A percentile compares a stretch with the other conserved stretches of the same genome.
These are phyloP conservation scores for Tor tambroides DNA, from an alignment of 2,113 vertebrate species.

Conservation along the genomic window DNA sequence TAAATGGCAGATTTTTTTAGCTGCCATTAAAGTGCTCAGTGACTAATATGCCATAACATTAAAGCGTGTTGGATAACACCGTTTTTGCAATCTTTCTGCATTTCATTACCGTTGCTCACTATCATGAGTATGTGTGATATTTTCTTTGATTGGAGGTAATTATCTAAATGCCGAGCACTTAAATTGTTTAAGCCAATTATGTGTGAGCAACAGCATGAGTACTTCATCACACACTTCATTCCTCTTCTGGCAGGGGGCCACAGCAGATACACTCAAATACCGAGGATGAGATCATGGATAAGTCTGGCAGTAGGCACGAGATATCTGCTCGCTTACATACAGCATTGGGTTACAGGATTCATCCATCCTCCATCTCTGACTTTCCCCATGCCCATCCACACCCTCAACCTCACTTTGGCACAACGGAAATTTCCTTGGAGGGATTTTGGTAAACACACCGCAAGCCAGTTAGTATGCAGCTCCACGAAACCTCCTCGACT, in stretches of 20 bases:
- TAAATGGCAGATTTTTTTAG: not conserved
- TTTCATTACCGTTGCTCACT: conserved; percentile 16
- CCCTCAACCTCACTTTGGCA: conserved; percentile 27
- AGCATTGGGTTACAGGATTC: conserved; percentile 12
- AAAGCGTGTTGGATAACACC: conserved; percentile 29
- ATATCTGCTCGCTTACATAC: not conserved
- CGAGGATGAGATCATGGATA: conserved; percentile 33
- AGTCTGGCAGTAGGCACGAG: conserved; percentile 4
- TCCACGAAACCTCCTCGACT: conserved; percentile 19
- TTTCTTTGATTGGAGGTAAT: conserved; percentile 2
- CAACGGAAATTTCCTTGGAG: conserved; percentile 30
- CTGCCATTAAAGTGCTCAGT: not conserved
- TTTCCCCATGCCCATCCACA: not conserved
- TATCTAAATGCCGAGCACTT: conserved; percentile 11
- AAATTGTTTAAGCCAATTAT: conserved; percentile 23
- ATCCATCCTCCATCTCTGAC: conserved; percentile 8
- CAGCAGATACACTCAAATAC: conserved; percentile 14
- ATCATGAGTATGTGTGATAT: not conserved
- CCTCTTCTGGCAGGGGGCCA: conserved; percentile 11
- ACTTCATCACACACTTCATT: not conserved
- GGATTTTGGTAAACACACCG: conserved; percentile 17
- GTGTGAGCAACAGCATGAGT: not conserved
- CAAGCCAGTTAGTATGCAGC: conserved; percentile 41
- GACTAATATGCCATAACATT: conserved; percentile 36
- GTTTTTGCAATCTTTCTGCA: not conserved